Conservation (phyloP, 35 echinoderm and acorn worm genomes). For the Ophioderma brevispina region DNA sequence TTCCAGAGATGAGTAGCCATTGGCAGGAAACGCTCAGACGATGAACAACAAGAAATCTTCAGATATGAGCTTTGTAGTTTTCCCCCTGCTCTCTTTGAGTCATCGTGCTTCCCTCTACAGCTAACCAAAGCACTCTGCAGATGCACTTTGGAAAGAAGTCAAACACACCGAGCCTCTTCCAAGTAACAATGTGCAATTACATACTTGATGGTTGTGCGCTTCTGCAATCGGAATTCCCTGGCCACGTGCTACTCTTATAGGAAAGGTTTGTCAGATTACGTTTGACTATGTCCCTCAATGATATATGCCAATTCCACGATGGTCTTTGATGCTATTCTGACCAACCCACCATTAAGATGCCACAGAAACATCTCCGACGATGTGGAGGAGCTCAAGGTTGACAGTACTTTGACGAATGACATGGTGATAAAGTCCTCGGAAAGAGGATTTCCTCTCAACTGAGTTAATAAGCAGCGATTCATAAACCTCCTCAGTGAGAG, state of each 20-base stretch:
- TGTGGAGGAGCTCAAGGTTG: not conserved
- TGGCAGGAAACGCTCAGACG: not conserved
- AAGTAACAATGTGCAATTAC: slow-evolving; percentile 54
- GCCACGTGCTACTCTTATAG: slow-evolving; percentile 40
- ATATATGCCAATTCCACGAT: slow-evolving; percentile 28
- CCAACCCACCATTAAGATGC: slow-evolving; percentile 40
- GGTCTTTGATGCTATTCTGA: slow-evolving; percentile 67
- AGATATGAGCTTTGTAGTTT: slow-evolving; percentile 81
- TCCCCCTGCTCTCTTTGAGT: slow-evolving; percentile 75
- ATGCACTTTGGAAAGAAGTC: slow-evolving; percentile 45
- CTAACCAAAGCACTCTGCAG: slow-evolving; percentile 55
- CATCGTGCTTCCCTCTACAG: not conserved
- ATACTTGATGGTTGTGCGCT: slow-evolving; percentile 79
- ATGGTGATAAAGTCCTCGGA: too few relatives aligned
- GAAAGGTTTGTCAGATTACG: slow-evolving; percentile 7
- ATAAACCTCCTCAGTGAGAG: too few relatives aligned
- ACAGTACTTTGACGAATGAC: too few relatives aligned
- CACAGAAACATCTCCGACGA: slow-evolving; percentile 16
- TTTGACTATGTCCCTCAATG: not conserved
- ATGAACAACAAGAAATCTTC: slow-evolving; percentile 38
- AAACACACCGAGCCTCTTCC: not conserved
- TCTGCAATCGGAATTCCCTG: slow-evolving; percentile 57
- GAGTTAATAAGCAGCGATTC: too few relatives aligned
- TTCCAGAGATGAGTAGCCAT: slow-evolving; percentile 61
- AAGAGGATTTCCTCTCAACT: too few relatives aligned